Base-by-base conservation (phyloP, 2,113 vertebrate genomes). In the Myrmophylax atrothorax region DNA sequence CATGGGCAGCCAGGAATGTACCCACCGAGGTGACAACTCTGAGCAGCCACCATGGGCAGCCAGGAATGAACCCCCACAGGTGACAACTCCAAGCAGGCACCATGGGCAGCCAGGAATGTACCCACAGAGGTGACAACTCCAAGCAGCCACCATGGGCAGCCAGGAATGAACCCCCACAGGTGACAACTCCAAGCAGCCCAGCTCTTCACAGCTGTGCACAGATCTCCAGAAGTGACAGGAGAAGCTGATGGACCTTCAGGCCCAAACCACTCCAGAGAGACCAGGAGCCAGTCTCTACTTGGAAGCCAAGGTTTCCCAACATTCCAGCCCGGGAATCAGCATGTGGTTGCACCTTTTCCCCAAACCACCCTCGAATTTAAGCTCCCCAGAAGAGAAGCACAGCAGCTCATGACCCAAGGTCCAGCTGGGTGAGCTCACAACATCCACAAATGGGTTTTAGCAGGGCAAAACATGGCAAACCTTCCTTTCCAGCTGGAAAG, bases 1-100 rank as follows among this genome's bases (percentile, higher is more conserved):
- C 47, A 13, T 24, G 23, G 47, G 22, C 47, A 49, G 49, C 49
- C 49, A 0, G 38, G 9, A 70, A 7, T 0, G 0, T 3, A 29
- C 1, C 47, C 29, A 47, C 3, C 2, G 8, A 8, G 69, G 44
- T 9, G 46, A 3, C 3, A 56, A 23, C 20, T 37, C 38, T 8
- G 16, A 58, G n/a, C n/a, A 63, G 60, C 72, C 11, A 40, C 38
- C 23, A 7, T 24, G 23, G 47, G 22, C 47, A 49, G 23, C 49
- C 49, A 0, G 38, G 9, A 70, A 7, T 0, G 0, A 3, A 29
- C 1, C 47, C 29, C 47, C 3, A 2, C 9, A 8, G 69, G 44
- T 9, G 46, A 3, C 2, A 56, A 26, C 18, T n/a, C 38, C 10
- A 18, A 58, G n/a, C 37, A 63, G 60, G 72, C 11, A 40, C 38